Percentiles rank a stretch among this genome's conserved stretches.
Evolutionary conservation across 2,888 invertebrate species (phyloP).

Genomic region (Caenorhabditis parvicauda): DNA sequence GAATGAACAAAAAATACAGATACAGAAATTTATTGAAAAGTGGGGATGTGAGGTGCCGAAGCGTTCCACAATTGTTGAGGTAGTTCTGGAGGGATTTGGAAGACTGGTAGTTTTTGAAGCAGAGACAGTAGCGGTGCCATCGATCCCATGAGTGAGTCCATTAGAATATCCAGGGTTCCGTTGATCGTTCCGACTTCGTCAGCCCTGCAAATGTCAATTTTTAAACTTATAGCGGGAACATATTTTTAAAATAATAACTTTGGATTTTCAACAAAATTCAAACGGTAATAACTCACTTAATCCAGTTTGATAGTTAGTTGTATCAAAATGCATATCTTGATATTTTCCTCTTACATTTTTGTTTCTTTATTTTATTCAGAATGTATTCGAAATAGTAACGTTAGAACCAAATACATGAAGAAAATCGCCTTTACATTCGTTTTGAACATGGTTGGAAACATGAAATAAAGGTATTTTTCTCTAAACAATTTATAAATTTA

Average conservation of each 20-base stretch:
- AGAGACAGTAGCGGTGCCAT: conserved; percentile 46
- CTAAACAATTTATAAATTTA: too few relatives aligned
- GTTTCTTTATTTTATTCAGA: too few relatives aligned
- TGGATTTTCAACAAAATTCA: neutral
- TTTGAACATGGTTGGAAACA: too few relatives aligned
- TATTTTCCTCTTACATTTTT: too few relatives aligned
- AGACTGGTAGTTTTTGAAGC: conserved; percentile 37
- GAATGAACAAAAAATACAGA: conserved; percentile 3
- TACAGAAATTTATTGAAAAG: conserved; percentile 33
- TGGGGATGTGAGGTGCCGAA: conserved; percentile 48
- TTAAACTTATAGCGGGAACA: too few relatives aligned
- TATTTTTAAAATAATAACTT: neutral
- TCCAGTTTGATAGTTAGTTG: neutral
- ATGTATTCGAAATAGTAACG: too few relatives aligned
- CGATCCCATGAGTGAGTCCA: conserved; percentile 53
- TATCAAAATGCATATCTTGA: neutral
- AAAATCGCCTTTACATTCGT: too few relatives aligned
- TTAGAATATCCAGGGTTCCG: conserved; percentile 53
- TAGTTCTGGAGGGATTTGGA: conserved; percentile 19
- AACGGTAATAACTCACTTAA: neutral
- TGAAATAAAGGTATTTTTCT: too few relatives aligned
- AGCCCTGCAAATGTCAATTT: conserved; percentile 21
- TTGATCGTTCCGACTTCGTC: conserved; percentile 51
- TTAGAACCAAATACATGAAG: too few relatives aligned
- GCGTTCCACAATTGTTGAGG: conserved; percentile 45